Evolutionary conservation across 2,113 vertebrate species (phyloP).

Genomic region (Archocentrus centrarchus): DNA sequence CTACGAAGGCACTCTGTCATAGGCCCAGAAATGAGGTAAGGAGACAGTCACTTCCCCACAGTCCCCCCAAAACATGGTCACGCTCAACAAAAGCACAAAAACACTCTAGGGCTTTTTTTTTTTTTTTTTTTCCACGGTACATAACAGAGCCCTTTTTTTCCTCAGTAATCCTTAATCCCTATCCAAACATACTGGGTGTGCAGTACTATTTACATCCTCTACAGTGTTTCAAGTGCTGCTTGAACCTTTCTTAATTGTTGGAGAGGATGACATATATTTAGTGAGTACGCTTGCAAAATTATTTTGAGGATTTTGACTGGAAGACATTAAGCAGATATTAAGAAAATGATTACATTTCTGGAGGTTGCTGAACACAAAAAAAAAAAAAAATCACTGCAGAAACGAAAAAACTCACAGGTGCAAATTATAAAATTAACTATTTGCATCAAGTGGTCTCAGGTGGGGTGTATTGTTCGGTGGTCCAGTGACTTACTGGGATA

Average conservation of each 20-base stretch:
- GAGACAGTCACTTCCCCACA: conserved; percentile 26
- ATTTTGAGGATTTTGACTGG: not conserved
- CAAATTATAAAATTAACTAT: not conserved
- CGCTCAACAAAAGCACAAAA: not conserved
- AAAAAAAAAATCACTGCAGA: not conserved
- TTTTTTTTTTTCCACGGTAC: not conserved
- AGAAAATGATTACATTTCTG: not conserved
- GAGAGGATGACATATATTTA: not conserved
- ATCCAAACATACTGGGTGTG: not conserved
- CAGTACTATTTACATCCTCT: conserved; percentile 13
- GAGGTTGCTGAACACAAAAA: not conserved
- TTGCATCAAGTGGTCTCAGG: not conserved
- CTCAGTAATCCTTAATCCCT: conserved; percentile 2
- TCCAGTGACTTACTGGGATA: not conserved
- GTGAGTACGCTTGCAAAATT: not conserved
- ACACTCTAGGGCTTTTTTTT: not conserved
- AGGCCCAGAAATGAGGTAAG: conserved; percentile 94
- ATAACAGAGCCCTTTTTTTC: not conserved
- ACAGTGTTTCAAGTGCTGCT: not conserved
- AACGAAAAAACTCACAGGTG: not conserved
- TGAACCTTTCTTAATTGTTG: not conserved
- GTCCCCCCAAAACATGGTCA: not conserved
- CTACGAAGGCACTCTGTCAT: conserved; percentile 93
- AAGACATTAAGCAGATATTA: not conserved
- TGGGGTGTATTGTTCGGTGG: not conserved